These are phyloP conservation scores for Periophthalmodon schlosseri DNA, from an alignment of 2,113 vertebrate genomes.

Conservation along the genomic window DNA sequence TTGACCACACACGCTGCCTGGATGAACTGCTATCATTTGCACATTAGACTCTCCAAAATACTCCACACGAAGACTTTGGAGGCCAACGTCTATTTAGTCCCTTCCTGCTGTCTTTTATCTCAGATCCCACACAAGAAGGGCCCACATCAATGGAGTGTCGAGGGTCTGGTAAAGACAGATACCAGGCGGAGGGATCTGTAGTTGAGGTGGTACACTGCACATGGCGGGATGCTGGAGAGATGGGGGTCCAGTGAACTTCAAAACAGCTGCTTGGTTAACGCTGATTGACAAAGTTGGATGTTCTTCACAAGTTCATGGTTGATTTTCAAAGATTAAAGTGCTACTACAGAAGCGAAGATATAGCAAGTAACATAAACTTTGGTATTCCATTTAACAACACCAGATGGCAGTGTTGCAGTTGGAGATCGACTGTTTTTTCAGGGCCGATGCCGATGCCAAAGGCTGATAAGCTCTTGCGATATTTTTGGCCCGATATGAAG, in stretches of 20 bases:
- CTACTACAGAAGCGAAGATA: neutral
- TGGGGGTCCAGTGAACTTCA: slow-evolving; percentile 70
- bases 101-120: slow-evolving; percentile 48
- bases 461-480: too few relatives aligned
- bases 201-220: slow-evolving; percentile 30
- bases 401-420: neutral
- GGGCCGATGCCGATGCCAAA: too few relatives aligned
- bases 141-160: slow-evolving; percentile 40
- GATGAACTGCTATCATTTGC: slow-evolving; percentile 63
- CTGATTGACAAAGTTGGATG: neutral
- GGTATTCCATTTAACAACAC: neutral
- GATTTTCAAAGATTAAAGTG: neutral
- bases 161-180: slow-evolving; percentile 27
- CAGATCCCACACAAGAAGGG: slow-evolving; percentile 61
- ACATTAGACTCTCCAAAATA: slow-evolving; percentile 60
- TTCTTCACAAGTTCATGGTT: neutral
- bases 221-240: slow-evolving; percentile 62
- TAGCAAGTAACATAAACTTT: neutral
- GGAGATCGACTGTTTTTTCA: too few relatives aligned
- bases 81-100: slow-evolving; percentile 46
- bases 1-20: slow-evolving; percentile 68
- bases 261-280: slow-evolving; percentile 35
- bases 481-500: too few relatives aligned
- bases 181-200: slow-evolving; percentile 37
- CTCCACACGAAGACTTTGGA: slow-evolving; percentile 35